Evolutionary conservation across 2,797 vertebrate genomes (phyloP), one percentile per base, ranked within the genome.

Genomic region (Acanthiza pusilla): DNA sequence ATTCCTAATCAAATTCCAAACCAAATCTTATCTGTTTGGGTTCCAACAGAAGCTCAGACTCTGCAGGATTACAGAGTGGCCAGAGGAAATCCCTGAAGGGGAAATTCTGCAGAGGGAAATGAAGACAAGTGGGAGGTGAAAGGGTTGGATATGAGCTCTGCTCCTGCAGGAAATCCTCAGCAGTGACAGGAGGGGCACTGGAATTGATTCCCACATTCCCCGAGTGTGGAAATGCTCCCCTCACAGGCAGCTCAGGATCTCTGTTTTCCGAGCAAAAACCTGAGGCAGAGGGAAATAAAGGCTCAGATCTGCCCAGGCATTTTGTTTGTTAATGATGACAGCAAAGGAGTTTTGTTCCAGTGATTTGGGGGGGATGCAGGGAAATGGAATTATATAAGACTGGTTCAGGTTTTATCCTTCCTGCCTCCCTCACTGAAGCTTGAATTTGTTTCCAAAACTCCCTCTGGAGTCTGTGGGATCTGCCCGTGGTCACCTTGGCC

Each of bases 71-170:
- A 25, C 13, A 12, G 29, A 32, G 21, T 29, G 6, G 19, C 7
- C 5, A 0, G 9, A n/a, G 63, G 51, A 47, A 53, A 23, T 26
- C 43, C 38, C 68, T n/a, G 34, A 38, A 5, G 47, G 36, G 60
- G 58, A 62, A 61, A 34, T 20, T 38, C 38, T n/a, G 43, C 61
- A n/a, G 45, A 58, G 47, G 54, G 57, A 63, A 85, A 74, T 8
- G 1, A 26, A 10, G 12, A 6, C 15, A 67, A 0, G 23, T 42
- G 58, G 27, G 26, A 55, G 62, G 43, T 13, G 13, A 2, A 47
- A 89, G 60, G 6, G 21, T 50, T 48, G 29, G 32, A 6, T 18
- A 58, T 22, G 70, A 67, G 22, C 62, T 58, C 73, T 36, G 30
- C 36, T 30, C 16, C 55, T 68, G 54, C 34, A 16, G 8, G 15